Base-by-base conservation (phyloP, 2,113 vertebrate genomes). In the Mungos mungo region DNA sequence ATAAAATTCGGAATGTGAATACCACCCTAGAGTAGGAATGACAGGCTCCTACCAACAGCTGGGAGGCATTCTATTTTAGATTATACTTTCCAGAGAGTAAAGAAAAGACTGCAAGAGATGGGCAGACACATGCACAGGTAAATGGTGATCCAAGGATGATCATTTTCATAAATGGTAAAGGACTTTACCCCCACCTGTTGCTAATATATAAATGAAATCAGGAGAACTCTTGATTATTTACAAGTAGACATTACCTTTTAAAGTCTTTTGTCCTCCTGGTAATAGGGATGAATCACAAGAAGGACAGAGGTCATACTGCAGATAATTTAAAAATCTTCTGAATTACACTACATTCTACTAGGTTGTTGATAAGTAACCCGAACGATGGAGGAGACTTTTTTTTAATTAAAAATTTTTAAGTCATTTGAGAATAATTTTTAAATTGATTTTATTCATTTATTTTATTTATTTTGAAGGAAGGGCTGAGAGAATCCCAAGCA, bases 1-100 rank as follows among this genome's bases (percentile, higher is more conserved):
- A 85, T 23, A 88, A 97, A 96, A 90, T 96, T 95, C 45, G 93
- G 63, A 92, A 91, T 93, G 23, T 82, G 92, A 93, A 7, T 77
- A 96, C 93, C 71, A 80, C 50, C 54, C 81, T 68, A 31, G 27
- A 35, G 60, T 89, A 52, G 57, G 81, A 60, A 90, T 92, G 52
- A 95, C 83, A 92, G 66, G 47, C 38, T 92, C 50, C 38, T 87
- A 72, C 31, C 82, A 74, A 76, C 33, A 85, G 57, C 76, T 92
- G 74, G 85, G 79, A 84, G n/a, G 31, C 27, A 81, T 92, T 97
- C 92, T 85, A 88, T 95, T 96, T 88, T 77, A 35, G 14, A 92
- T 60, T 52, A 27, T 84, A 74, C 72, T 96, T 97, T 83, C 68
- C 23, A 77, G n/a, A 76, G 71, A 57, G 5, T 89, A 82, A 86